Evolutionary conservation across 2,113 vertebrate species (phyloP), one percentile per base, ranked within the genome.

Genomic region (Cygnus buccinator): DNA sequence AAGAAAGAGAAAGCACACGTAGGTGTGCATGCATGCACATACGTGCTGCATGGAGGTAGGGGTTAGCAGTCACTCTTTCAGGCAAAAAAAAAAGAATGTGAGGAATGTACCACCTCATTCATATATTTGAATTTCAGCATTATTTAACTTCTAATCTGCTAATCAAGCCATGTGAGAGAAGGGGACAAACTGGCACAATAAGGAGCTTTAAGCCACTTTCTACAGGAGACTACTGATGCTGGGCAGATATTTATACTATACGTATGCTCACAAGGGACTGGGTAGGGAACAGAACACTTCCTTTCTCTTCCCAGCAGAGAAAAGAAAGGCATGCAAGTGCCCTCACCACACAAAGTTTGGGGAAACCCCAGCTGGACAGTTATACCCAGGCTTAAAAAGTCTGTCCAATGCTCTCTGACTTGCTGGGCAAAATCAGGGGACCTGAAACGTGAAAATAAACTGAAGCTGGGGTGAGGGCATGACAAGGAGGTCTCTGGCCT

Each of bases 131-230:
- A 93, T 73, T 93, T 82, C 66, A 90, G 78, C 43, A 58, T 35
- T 93, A 57, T 84, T 31, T 5, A 35, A 70, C 23, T 93, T 87
- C 39, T 88, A 79, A 90, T 73, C 67, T 85, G 85, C 67, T 90
- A 73, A 90, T 48, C 46, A 78, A 89, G 33, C 57, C 57, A 61
- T 28, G 48, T 68, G 81, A 93, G 46, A 55, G 76, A 66, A 81
- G 12, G 28, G 68, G 22, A 82, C 62, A 72, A 87, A 78, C 28
- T 26, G 22, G 81, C 46, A 61, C 43, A 93, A 20, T 66, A 82
- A 68, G 55, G 43, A 87, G 73, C 39, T 85, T 93, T 85, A 84
- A 21, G 37, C 10, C 66, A 6, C 41, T 84, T 84, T 82, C 33
- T 71, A 15, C 33, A 75, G 65, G 43, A 68, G 19, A 72, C 48